Percentiles rank a stretch among this genome's conserved stretches.
These are phyloP conservation scores for Phaethornis superciliosus DNA, from an alignment of 2,113 vertebrate genomes.

Conservation along the genomic window DNA sequence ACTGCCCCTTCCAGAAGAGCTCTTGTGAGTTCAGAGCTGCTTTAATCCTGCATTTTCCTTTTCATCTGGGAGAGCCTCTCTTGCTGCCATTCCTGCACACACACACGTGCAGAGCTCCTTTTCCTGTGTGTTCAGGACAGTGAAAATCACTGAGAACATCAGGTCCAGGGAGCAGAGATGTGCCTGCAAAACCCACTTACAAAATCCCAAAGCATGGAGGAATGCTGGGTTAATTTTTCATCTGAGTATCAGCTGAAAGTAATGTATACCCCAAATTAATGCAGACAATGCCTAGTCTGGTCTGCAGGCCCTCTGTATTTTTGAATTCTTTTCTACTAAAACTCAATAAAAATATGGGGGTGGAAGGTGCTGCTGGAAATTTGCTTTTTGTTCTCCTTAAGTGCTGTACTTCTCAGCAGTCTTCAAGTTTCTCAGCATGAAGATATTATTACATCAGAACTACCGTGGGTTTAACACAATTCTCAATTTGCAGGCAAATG, in stretches of 20 bases:
- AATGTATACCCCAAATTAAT: constrained; percentile 68
- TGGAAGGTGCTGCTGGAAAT: constrained; percentile 72
- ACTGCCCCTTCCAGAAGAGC: background rate
- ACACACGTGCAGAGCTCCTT: background rate
- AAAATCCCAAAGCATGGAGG: background rate
- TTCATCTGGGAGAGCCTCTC: background rate
- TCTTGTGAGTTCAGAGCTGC: background rate
- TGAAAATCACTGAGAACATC: background rate
- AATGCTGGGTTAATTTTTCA: constrained; percentile 58
- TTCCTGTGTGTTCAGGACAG: background rate
- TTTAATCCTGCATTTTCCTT: background rate
- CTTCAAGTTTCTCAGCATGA: constrained; percentile 73
- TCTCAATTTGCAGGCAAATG: constrained; percentile 75
- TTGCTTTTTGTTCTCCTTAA: constrained; percentile 75
- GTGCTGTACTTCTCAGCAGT: constrained; percentile 73
- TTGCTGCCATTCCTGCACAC: background rate
- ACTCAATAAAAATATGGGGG: constrained; percentile 71
- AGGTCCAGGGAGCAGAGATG: background rate
- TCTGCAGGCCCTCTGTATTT: constrained; percentile 62
- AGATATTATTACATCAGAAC: constrained; percentile 72
- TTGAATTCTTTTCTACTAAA: constrained; percentile 67
- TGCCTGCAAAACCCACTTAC: background rate
- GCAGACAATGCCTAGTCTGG: constrained; percentile 64
- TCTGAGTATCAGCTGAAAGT: constrained; percentile 48
- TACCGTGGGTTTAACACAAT: constrained; percentile 72